Evolutionary conservation across 2,888 invertebrate species (phyloP).

Genomic region (Incurvaria masculella): DNA sequence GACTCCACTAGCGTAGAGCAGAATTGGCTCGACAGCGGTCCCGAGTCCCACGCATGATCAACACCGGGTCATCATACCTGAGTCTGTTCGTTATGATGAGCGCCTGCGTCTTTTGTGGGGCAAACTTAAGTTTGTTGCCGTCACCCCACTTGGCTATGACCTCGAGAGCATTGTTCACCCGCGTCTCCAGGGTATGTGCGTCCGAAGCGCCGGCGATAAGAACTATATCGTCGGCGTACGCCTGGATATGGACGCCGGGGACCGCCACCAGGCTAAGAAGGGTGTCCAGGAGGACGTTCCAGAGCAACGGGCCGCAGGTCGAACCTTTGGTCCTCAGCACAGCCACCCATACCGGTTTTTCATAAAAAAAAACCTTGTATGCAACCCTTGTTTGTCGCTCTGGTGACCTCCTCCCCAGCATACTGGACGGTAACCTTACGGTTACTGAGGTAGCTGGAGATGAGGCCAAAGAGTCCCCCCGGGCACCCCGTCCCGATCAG

Average conservation of each 20-base stretch:
- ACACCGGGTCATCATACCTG: conserved; percentile 3
- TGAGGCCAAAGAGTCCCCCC: conserved; percentile 4
- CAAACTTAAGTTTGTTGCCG: conserved; percentile 4
- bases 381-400: conserved; percentile 13
- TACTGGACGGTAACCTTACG: conserved; percentile 9
- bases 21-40: conserved; percentile 2
- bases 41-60: conserved; percentile 6
- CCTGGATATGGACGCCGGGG: conserved; percentile 3
- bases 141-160: conserved; percentile 6
- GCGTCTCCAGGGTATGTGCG: not conserved
- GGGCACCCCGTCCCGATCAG: conserved; percentile 13
- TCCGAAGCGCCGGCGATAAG: conserved; percentile 5
- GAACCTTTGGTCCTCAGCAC: too few species aligned
- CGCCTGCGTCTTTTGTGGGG: conserved; percentile 6
- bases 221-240: conserved; percentile 8
- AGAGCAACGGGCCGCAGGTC: conserved; percentile 12
- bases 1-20: conserved; percentile 3
- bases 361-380: too few species aligned
- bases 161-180: conserved; percentile 5
- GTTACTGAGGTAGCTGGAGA: conserved; percentile 9
- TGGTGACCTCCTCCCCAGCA: conserved; percentile 3
- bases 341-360: too few species aligned
- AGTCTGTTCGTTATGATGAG: conserved; percentile 6
- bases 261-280: conserved; percentile 2
- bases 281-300: conserved; percentile 12